A percentile compares a stretch with the other conserved stretches of the same genome.
These are phyloP conservation scores for Aradophagus sp. DNA, from an alignment of 1,140 invertebrate genomes.

Conservation along the genomic window DNA sequence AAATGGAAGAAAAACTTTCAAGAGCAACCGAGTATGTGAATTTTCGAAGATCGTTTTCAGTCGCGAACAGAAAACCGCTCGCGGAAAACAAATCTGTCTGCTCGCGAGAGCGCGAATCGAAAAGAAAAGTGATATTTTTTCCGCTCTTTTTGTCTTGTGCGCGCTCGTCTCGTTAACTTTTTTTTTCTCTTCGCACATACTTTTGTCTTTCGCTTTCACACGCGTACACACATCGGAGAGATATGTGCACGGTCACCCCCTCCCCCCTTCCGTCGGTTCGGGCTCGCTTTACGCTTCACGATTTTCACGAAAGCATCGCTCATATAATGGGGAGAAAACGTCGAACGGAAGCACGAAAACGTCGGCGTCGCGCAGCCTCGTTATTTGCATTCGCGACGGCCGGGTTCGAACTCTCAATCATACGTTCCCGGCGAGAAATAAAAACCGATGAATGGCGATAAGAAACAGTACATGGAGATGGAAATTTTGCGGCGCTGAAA, in stretches of 20 bases:
- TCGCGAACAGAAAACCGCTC: neutral
- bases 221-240: constrained; percentile 24
- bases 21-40: too few relatives aligned
- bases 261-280: constrained; percentile 5
- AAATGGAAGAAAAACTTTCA: too few relatives aligned
- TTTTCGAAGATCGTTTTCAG: too few relatives aligned
- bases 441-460: constrained; percentile 4
- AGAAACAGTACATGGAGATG: constrained; percentile 7
- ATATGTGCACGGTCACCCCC: constrained; percentile 4
- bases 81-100: constrained; percentile 3
- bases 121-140: constrained; percentile 46
- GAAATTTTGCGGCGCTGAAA: constrained; percentile 8
- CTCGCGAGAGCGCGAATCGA: constrained; percentile 18
- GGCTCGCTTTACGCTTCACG: constrained; percentile 37
- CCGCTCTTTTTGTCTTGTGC: constrained; percentile 37
- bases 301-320: constrained; percentile 45
- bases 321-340: constrained; percentile 42
- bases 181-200: constrained; percentile 42
- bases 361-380: constrained; percentile 7
- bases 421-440: constrained; percentile 8
- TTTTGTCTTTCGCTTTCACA: constrained; percentile 54
- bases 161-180: constrained; percentile 26
- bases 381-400: constrained; percentile 20
- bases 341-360: constrained; percentile 39
- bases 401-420: constrained; percentile 24